Conservation (phyloP, 2,797 vertebrate species). For the Threskiornis aethiopicus region DNA sequence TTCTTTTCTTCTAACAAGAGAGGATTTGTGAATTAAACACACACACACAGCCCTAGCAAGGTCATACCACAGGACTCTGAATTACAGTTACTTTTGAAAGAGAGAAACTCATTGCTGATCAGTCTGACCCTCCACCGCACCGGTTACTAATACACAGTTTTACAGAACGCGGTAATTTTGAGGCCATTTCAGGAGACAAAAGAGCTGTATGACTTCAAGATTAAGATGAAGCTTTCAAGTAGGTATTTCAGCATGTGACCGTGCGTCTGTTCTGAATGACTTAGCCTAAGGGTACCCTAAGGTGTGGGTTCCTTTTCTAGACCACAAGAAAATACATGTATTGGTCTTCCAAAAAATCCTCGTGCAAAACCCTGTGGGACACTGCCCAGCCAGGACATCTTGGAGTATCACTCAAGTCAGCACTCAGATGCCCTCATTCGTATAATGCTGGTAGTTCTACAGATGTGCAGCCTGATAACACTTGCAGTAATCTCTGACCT, state of each 20-base stretch:
- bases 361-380: not conserved
- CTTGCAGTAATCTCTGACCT: not conserved
- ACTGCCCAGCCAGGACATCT: not conserved
- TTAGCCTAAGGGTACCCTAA: not conserved
- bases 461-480: not conserved
- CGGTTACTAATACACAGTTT: not conserved
- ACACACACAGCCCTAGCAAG: not conserved
- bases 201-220: not conserved
- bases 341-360: not conserved
- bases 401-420: not conserved
- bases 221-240: slow-evolving; percentile 18
- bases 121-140: not conserved
- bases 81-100: not conserved
- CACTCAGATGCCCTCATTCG: not conserved
- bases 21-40: slow-evolving; percentile 41
- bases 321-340: not conserved
- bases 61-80: not conserved
- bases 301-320: slow-evolving; percentile 1
- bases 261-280: slow-evolving; percentile 6
- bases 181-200: not conserved
- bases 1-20: not conserved
- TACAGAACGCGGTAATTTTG: not conserved
- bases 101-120: not conserved
- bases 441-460: not conserved
- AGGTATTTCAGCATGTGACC: not conserved